These are phyloP conservation scores for Lissonota sp. DNA, from an alignment of 2,888 invertebrate species.

Conservation along the genomic window DNA sequence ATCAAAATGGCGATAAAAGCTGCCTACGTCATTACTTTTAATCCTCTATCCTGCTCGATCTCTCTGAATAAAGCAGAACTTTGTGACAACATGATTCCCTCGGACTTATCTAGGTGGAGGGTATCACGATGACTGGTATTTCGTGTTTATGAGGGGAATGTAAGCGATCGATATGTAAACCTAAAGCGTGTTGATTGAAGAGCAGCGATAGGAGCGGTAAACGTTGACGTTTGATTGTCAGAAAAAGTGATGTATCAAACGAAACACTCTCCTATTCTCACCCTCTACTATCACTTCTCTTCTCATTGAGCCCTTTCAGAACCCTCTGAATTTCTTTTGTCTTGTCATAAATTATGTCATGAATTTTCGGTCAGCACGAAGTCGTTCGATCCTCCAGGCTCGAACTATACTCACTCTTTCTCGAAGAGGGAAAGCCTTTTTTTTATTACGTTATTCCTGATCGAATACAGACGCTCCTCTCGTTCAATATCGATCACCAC, in stretches of 20 bases:
- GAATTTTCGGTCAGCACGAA: too few relatives aligned
- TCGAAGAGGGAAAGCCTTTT: too few relatives aligned
- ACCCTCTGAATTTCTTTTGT: constrained; percentile 33
- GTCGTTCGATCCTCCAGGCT: too few relatives aligned
- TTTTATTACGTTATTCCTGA: neutral
- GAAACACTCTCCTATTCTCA: constrained; percentile 27
- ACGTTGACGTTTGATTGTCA: constrained; percentile 42
- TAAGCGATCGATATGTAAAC: constrained; percentile 4
- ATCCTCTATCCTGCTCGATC: too few relatives aligned
- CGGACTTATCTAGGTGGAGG: too few relatives aligned
- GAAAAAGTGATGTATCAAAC: constrained; percentile 43
- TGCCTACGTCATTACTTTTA: too few relatives aligned
- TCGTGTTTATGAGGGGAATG: neutral
- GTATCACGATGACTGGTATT: too few relatives aligned
- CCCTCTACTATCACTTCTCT: constrained; percentile 11
- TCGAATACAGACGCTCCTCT: constrained; percentile 1
- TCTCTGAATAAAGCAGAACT: too few relatives aligned
- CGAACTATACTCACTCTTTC: too few relatives aligned
- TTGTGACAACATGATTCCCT: too few relatives aligned
- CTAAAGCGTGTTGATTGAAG: constrained; percentile 9
- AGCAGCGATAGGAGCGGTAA: constrained; percentile 13
- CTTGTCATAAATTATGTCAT: too few relatives aligned
- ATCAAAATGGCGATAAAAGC: too few relatives aligned
- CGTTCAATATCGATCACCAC: constrained; percentile 26
- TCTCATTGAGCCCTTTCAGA: constrained; percentile 28